Evolutionary conservation across 2,888 invertebrate genomes (phyloP).

Genomic region (Pristionchus mayeri): DNA sequence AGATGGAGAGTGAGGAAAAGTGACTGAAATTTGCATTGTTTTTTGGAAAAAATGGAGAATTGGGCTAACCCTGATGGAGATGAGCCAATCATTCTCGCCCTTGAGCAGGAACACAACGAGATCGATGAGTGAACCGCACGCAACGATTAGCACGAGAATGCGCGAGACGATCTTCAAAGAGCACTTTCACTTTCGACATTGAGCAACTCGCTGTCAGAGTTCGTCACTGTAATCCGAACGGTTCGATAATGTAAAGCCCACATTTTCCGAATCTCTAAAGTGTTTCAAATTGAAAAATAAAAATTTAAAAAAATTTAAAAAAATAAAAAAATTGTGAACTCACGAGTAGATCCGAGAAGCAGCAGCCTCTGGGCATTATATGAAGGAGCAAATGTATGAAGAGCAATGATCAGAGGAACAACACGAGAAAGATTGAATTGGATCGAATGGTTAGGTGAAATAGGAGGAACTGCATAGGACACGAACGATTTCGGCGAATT

Average conservation of each 20-base stretch:
- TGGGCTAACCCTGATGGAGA: not conserved
- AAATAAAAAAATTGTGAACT: too few species aligned
- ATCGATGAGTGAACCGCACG: not conserved
- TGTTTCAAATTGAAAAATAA: too few species aligned
- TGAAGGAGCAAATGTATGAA: too few species aligned
- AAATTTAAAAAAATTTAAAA: too few species aligned
- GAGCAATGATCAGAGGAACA: too few species aligned
- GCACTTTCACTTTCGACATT: not conserved
- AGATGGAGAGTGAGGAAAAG: not conserved
- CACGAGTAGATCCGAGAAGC: slow-evolving; percentile 9
- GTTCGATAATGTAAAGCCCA: too few species aligned
- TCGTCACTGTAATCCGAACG: too few species aligned
- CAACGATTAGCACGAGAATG: not conserved
- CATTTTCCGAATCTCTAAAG: too few species aligned
- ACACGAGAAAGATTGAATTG: not conserved
- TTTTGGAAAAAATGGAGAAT: not conserved
- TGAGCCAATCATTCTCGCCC: not conserved
- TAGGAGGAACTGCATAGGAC: not conserved
- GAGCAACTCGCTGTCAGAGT: too few species aligned
- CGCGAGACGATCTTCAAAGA: not conserved
- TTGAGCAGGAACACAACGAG: not conserved
- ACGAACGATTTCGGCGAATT: slow-evolving; percentile 29
- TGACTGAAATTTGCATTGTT: not conserved
- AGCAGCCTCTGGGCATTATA: not conserved
- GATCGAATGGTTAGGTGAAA: not conserved